Evolutionary conservation across 2,113 vertebrate species (phyloP), one percentile per base, ranked within the genome.

Genomic region (Vidua chalybeata): DNA sequence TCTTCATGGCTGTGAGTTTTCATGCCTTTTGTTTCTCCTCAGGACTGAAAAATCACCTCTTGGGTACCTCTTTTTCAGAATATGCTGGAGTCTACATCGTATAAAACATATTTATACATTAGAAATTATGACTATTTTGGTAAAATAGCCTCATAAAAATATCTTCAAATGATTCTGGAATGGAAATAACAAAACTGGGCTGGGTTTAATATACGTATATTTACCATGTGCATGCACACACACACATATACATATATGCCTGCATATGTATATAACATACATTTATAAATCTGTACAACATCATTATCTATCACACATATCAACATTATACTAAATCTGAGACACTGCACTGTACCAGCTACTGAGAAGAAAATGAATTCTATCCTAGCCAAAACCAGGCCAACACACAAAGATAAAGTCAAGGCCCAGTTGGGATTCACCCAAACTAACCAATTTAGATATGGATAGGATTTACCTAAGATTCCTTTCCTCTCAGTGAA

Each of bases 191-290:
- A 75, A 15, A 87, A 46, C 7, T 30, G 8, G 3, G 13, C 66
- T 74, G 3, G 12, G 14, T 6, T 52, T 51, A 49, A 77, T 19
- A 52, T 5, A 68, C 2, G 10, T 30, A 4, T 13, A 51, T 18
- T 16, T 41, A 23, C 11, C 3, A 18, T 49, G 1, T n/a, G 22
- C 3, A 11, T 4, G 45, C 8, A 13, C 7, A 13, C 8, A 27
- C 51, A 43, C 17, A 72, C 20, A 14, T 3, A 58, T 10, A 45
- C 17, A 52, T 27, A 18, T 7, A 39, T 11, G 11, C 16, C 43
- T 73, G 24, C 7, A 33, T 30, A 46, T 41, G 16, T n/a, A 41
- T 48, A 30, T 21, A 46, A 75, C 2, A 39, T 35, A 14, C 12
- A 23, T 17, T 37, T 39, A 58, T 39, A n/a, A 9, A n/a, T 11